Base-by-base conservation (phyloP, 1,140 invertebrate species). In the Orchesella cincta region DNA sequence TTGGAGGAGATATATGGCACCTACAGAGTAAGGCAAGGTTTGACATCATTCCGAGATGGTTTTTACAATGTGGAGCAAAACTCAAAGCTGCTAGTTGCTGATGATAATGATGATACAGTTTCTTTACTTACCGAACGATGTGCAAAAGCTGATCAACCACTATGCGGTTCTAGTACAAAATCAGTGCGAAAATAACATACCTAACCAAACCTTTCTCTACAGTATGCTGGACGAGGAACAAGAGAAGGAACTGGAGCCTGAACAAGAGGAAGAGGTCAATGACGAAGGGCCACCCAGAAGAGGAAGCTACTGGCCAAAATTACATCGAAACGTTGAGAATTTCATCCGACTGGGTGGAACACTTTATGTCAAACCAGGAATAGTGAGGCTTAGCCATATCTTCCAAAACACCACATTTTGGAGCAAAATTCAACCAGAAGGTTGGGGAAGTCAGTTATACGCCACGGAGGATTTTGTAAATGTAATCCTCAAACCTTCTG, bases 171-270 rank as follows among this genome's bases (percentile, higher is more conserved):
- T n/a, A 29, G 39, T 74, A 3, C 54, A 29, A 1, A 36, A 2
- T 1, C 28, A 31, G 1, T 76, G 77, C 29, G 5, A 23, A 26
- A n/a, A 36, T 39, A 57, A 33, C 16, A 46, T 81, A 14, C 57
- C 74, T 1, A 31, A 67, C 34, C 67, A 57, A 62, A 36, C 51
- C 2, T 54, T 35, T 33, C 70, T 73, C 36, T 26, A 36, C 12
- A 64, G 76, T 0, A 33, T 73, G 20, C 51, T 79, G n/a, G 79
- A 81, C 26, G 79, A 81, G 35, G 57, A 64, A 64, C 5, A 64
- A 64, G 57, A 64, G 28, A 12, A 80, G 28, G 80, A 81, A 74
- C 34, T 64, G 20, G 67, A 81, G 52, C 74, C 71, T 14, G 64
- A 80, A 39, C 52, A 64, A 64, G 57, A 64, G 23, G 14, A 26